Evolutionary conservation across 2,888 invertebrate species (phyloP), one percentile per base, ranked within the genome.

Genomic region (Cryptocheilus praepositus): DNA sequence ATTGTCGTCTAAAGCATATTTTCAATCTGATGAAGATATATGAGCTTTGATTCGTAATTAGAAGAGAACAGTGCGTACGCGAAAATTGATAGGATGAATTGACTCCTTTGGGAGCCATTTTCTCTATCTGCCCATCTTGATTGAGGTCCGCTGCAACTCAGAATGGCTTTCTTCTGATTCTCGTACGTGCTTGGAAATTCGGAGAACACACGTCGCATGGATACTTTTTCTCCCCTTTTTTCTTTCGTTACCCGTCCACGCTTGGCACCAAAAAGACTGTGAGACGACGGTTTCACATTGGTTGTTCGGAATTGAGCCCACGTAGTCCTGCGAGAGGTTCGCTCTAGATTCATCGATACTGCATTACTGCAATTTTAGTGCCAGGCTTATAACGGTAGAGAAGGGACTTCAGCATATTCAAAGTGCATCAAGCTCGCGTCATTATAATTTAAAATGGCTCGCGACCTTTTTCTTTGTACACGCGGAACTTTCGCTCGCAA

Each of bases 111-210:
- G 5, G 49, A 2, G 8, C 7, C 49, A 7, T 49, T n/a, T 13
- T 0, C 16, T 49, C 49, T 36, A 36, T 36, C 36, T 36, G 36
- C n/a, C 16, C n/a, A 18, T 49, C 49, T 49, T 16, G 16, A 49
- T 49, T 18, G 49, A 49, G 49, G 16, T 18, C 49, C 3, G 13
- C 52, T 25, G 44, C 22, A 19, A 43, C 19, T 7, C 16, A 15
- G 25, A 62, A 57, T 25, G 61, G 59, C 54, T 56, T 66, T 64
- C 66, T 67, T 57, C 61, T 67, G 69, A 66, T 71, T 69, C 73
- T 51, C 44, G 36, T 66, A 74, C 73, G 73, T 74, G 71, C 71
- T 52, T 51, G 52, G 73, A 67, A 71, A 74, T 51, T 53, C 60
- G 57, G 65, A 68, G 57, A 22, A 55, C 51, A 46, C 22, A 28